A percentile compares a stretch with the other conserved stretches of the same genome.
phyloP scores from a whole-genome alignment of 2,113 vertebrate genomes.

The Mormyrus lacerda region DNA sequence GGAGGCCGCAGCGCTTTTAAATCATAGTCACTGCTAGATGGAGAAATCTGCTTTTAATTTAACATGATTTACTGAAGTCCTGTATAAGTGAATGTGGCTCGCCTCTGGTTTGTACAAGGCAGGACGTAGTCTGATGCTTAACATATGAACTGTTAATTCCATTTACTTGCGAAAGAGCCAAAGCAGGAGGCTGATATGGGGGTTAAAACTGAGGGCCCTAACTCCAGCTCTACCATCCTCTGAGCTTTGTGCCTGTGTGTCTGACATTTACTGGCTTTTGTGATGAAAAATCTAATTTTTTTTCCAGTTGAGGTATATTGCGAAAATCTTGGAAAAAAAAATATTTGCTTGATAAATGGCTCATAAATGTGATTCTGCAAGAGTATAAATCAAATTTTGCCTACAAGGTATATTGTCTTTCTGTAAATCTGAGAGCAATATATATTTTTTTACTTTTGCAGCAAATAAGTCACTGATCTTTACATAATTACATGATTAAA shows the following conservation, averaged over 20 bases:
- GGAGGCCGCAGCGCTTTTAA: not conserved
- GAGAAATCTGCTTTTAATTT: not conserved
- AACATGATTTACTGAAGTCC: not conserved
- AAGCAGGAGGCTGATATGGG: not conserved
- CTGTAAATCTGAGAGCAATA: not conserved
- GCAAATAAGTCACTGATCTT: not conserved
- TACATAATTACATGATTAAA: not conserved
- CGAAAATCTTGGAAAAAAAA: not conserved
- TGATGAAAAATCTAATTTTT: not conserved
- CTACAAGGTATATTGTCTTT: not conserved
- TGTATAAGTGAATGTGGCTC: not conserved
- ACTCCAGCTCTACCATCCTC: not conserved
- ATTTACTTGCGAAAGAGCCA: not conserved
- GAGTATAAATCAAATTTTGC: not conserved
- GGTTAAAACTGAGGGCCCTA: not conserved
- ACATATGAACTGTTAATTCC: constrained; percentile 4
- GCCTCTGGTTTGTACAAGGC: not conserved
- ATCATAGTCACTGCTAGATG: not conserved
- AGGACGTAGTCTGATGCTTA: not conserved
- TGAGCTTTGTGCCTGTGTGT: not conserved
- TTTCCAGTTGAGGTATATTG: not conserved
- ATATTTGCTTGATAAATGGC: not conserved
- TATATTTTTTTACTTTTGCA: not conserved
- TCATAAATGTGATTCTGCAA: not conserved
- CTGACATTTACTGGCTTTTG: not conserved